Percentiles rank a stretch among this genome's conserved stretches.
Conservation (phyloP, 1,140 invertebrate genomes). For the Trichogramma pretiosum region DNA sequence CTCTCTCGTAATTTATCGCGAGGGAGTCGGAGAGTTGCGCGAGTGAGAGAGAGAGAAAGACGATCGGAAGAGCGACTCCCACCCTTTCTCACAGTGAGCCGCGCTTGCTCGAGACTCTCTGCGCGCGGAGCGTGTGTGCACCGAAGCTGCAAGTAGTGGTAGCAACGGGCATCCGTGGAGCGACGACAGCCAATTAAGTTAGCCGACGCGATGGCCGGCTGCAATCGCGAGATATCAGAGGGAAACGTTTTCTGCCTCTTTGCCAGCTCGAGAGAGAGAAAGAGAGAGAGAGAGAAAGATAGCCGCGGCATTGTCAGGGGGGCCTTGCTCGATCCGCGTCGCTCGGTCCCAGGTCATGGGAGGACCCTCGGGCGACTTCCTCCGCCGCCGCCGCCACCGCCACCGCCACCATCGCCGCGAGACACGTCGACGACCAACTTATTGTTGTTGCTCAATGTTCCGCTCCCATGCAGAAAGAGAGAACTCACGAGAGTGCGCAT, state of each 20-base stretch:
- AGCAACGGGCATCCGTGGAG: no score
- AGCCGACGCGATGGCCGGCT: constrained; percentile 12
- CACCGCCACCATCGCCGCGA: constrained; percentile 1
- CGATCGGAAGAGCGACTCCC: constrained; percentile 9
- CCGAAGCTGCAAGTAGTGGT: no score
- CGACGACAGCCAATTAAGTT: constrained; percentile 32
- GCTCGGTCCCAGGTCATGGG: constrained; percentile 46
- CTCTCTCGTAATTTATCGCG: constrained; percentile 17
- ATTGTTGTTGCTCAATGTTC: background rate
- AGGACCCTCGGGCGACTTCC: constrained; percentile 43
- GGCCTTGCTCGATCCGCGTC: no score
- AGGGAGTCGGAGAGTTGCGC: no score
- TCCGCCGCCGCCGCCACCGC: constrained; percentile 23
- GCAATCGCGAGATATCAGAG: background rate
- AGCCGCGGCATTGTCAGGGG: constrained; percentile 38
- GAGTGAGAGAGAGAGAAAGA: constrained; percentile 3
- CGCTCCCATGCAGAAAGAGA: background rate
- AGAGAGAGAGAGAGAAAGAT: no score
- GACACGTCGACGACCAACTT: background rate
- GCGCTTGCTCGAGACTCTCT: no score
- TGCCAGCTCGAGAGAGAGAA: no score
- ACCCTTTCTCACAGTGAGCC: constrained; percentile 10
- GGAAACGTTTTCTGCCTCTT: no score
- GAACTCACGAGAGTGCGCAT: no score
- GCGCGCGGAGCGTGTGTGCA: constrained; percentile 10